phyloP scores from a whole-genome alignment of 2,888 invertebrate species.

The Hedya salicella region DNA sequence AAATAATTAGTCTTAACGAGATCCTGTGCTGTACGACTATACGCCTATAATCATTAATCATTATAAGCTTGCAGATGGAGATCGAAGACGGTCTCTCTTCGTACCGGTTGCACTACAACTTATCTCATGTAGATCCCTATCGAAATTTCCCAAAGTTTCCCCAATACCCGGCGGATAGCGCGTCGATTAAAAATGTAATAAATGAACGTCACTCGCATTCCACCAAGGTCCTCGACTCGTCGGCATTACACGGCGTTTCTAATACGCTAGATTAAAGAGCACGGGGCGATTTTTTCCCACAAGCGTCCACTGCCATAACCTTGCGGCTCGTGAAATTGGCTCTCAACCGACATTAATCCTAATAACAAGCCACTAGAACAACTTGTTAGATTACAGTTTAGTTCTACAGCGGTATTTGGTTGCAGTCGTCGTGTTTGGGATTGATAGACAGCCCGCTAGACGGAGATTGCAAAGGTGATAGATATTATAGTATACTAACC shows the following conservation, averaged over 20 bases:
- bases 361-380: constrained; percentile 20
- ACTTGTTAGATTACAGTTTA: neutral
- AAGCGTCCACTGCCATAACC: constrained; percentile 41
- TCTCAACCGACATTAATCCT: constrained; percentile 32
- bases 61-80: too few relatives aligned
- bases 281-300: constrained; percentile 48
- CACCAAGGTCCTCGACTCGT: constrained; percentile 51
- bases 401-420: neutral
- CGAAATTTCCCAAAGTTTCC: constrained; percentile 5
- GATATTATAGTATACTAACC: constrained; percentile 9
- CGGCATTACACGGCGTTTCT: constrained; percentile 39
- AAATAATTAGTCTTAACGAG: too few relatives aligned
- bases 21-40: too few relatives aligned
- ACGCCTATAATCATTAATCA: too few relatives aligned
- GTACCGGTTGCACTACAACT: too few relatives aligned
- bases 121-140: neutral
- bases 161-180: constrained; percentile 26
- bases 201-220: constrained; percentile 50
- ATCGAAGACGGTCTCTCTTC: too few relatives aligned
- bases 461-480: constrained; percentile 43
- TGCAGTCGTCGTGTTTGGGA: constrained; percentile 24
- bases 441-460: constrained; percentile 43
- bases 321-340: constrained; percentile 34
- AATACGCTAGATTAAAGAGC: constrained; percentile 39
- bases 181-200: constrained; percentile 41